Evolutionary conservation across 1,140 invertebrate genomes (phyloP).

Genomic region (Heliconius eleuchia): DNA sequence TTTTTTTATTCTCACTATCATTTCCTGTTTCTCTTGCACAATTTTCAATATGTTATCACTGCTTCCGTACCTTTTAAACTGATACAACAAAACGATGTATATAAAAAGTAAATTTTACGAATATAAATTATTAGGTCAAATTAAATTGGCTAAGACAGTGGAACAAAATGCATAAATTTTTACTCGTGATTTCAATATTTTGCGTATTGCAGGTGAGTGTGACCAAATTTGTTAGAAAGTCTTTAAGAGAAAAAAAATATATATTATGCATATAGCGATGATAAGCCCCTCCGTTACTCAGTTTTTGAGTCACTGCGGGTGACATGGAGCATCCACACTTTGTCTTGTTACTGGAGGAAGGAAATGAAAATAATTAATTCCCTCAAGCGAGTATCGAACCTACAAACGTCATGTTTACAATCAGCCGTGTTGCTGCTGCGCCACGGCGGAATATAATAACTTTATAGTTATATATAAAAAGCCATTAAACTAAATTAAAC

Average conservation of each 20-base stretch:
- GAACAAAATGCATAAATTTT: conserved; percentile 28
- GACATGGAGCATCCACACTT: too few species aligned
- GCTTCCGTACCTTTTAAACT: neutral
- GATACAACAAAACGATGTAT: neutral
- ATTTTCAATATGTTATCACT: neutral
- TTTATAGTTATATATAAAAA: too few species aligned
- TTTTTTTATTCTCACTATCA: conserved; percentile 15
- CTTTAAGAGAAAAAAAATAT: neutral
- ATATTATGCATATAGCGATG: neutral
- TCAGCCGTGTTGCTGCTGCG: too few species aligned
- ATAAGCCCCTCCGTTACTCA: too few species aligned
- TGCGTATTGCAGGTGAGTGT: conserved; percentile 19
- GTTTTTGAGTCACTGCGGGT: too few species aligned
- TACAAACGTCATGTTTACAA: too few species aligned
- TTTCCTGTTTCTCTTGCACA: conserved; percentile 14
- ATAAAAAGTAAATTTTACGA: neutral
- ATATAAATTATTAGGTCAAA: neutral
- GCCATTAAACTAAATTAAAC: too few species aligned
- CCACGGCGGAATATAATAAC: too few species aligned
- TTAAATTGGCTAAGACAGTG: neutral
- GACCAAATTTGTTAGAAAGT: neutral
- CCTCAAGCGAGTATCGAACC: too few species aligned
- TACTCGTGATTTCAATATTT: conserved; percentile 22
- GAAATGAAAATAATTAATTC: too few species aligned
- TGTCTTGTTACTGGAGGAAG: too few species aligned